Base-by-base conservation (phyloP, 2,888 invertebrate genomes). In the Erebia palarica region DNA sequence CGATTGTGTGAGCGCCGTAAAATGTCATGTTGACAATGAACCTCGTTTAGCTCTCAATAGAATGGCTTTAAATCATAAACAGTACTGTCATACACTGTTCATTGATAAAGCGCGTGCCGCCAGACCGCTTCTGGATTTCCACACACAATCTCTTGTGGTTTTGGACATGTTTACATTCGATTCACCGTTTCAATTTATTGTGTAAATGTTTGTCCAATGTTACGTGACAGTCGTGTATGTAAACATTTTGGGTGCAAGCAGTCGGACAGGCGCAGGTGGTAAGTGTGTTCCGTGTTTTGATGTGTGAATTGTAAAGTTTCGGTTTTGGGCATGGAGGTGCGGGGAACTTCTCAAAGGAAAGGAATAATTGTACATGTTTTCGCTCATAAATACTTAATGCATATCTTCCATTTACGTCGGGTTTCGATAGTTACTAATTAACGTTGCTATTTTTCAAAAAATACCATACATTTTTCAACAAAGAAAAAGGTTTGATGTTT, bases 21-120 rank as follows among this genome's bases (percentile, higher is more conserved):
- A 85, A 85, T 85, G 88, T 86, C 88, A 84, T 74, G 80, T 77
- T 80, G 78, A 91, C 91, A 91, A 91, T 88, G 83, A 83, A 79
- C 78, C 80, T 81, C 85, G 82, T 85, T 87, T 82, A 83, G 78
- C 81, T 80, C 82, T 81, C 80, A 77, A 81, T 79, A 80, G 81
- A 80, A 78, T 78, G 81, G 82, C 76, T 81, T 81, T 84, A 85
- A 86, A 87, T 88, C 87, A 88, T 86, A 88, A n/a, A 88, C 84
- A 86, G 78, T 81, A 78, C 81, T 85, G 84, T 71, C 70, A 68
- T 67, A 81, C 78, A 80, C 78, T 49, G 47, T 75, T 79, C 78
- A 82, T 83, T 85, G 84, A 80, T 75, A 77, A 75, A 77, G 79
- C 86, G 82, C 86, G 85, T 86, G 87, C 86, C 81, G 69, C 47